Evolutionary conservation across 2,888 invertebrate species (phyloP), one percentile per base, ranked within the genome.

Genomic region (Caradrina kadenii): DNA sequence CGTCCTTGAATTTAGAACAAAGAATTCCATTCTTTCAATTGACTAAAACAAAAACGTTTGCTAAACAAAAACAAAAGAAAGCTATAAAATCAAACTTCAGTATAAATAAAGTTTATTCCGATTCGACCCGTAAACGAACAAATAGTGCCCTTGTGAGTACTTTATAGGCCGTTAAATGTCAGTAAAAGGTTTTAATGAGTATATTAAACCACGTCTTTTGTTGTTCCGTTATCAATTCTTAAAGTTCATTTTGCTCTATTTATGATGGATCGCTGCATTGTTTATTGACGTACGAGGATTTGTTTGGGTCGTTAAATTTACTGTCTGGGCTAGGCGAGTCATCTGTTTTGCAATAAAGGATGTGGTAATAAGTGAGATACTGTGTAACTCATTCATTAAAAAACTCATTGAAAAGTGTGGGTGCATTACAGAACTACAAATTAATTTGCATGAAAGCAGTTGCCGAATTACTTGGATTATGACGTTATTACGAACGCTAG

Each of bases 171-270:
- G 91, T 94, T 92, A 93, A 94, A 90, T 87, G 90, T 87, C 91
- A 88, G 90, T 94, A 90, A 93, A 93, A 89, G 87, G 87, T 89
- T 91, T 94, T 93, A 93, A 94, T 92, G 92, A 91, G 88, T 90
- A 89, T 90, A 92, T 93, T 91, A 92, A 86, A 86, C 82, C 76
- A 61, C 65, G 76, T 69, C 83, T 84, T 82, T 83, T 82, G 81
- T 82, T 76, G 70, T 78, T 80, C 63, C 68, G 79, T 84, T 85
- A 87, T 87, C 87, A 88, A 83, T 85, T 82, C 83, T 84, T 80
- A 74, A 83, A 82, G 75, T 79, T 76, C 79, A 84, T 85, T 85
- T 39, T 77, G 74, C 69, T 79, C 63, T 63, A 31, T 82, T 80
- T 80, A 81, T 80, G 74, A 74, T 49, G 56, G 67, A 82, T 79